phyloP scores from a whole-genome alignment of 92 coral and sea anemone genomes.

The Umimayanthus kanabou region DNA sequence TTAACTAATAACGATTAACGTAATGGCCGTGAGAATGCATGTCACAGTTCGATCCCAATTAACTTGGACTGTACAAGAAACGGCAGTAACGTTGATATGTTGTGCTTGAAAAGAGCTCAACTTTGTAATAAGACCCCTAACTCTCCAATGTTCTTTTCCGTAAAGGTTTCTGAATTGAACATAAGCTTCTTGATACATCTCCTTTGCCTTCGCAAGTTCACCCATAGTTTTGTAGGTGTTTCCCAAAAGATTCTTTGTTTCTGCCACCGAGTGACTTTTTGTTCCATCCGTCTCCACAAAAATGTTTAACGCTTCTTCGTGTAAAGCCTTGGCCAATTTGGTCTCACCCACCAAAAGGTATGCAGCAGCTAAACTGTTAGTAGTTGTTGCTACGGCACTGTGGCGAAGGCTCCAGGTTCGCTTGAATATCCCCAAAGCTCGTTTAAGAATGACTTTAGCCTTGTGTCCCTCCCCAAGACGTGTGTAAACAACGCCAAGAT shows the following conservation, averaged over 20 bases:
- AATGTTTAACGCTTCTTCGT: conserved; percentile 49
- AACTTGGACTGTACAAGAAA: not conserved
- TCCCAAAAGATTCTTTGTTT: conserved; percentile 62
- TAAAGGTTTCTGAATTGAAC: conserved; percentile 43
- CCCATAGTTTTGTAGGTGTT: conserved; percentile 46
- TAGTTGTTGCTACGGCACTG: conserved; percentile 54
- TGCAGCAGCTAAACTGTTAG: conserved; percentile 70
- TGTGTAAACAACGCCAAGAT: conserved; percentile 72
- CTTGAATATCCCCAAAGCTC: conserved; percentile 65
- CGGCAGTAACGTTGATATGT: not conserved
- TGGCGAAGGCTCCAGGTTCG: conserved; percentile 64
- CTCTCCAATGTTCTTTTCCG: conserved; percentile 60
- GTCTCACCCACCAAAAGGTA: conserved; percentile 49
- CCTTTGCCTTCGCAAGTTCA: conserved; percentile 26
- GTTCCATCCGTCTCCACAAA: conserved; percentile 34
- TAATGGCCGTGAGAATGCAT: not conserved
- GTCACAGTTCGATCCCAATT: not conserved
- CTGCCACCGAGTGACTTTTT: conserved; percentile 54
- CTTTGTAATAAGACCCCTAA: conserved; percentile 17
- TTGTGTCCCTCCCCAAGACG: conserved; percentile 63
- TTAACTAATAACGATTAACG: not conserved
- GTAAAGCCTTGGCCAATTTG: conserved; percentile 49
- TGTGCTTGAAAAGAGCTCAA: conserved; percentile 23
- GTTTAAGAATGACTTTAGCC: conserved; percentile 53
- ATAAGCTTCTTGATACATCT: conserved; percentile 50